Conservation (phyloP, 2,888 invertebrate genomes). For the Polyploca ridens region DNA sequence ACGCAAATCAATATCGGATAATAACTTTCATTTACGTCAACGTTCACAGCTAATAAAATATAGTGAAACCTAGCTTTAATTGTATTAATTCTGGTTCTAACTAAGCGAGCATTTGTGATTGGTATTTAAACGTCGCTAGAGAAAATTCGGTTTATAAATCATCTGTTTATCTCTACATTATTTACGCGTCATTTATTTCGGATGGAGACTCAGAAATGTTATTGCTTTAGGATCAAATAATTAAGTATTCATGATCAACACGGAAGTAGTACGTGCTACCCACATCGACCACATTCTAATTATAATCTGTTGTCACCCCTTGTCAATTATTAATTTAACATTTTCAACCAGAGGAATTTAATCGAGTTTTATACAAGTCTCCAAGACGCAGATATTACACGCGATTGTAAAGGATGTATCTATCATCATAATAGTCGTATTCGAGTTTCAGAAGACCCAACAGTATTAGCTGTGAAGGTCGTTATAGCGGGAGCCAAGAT, state of each 20-base stretch:
- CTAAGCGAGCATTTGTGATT: neutral
- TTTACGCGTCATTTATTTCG: too few species aligned
- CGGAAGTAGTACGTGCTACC: too few species aligned
- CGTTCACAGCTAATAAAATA: neutral
- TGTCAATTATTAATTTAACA: too few species aligned
- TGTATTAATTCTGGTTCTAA: neutral
- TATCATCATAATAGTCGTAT: neutral
- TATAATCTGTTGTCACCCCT: too few species aligned
- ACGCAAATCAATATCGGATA: neutral
- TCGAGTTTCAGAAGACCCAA: neutral
- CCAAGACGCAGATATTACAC: neutral
- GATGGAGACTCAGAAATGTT: too few species aligned
- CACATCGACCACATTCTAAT: too few species aligned
- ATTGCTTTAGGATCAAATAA: too few species aligned
- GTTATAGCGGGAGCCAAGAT: slow-evolving; percentile 19
- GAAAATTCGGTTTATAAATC: too few species aligned
- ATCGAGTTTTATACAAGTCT: neutral
- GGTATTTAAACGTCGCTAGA: neutral
- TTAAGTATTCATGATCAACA: too few species aligned
- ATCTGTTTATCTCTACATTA: too few species aligned
- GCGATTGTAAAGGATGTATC: neutral
- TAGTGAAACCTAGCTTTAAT: neutral
- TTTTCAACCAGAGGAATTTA: too few species aligned
- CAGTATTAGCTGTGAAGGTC: slow-evolving; percentile 31
- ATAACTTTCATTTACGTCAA: neutral